Base-by-base conservation (phyloP, 1,140 invertebrate genomes). In the Camponotus floridanus region DNA sequence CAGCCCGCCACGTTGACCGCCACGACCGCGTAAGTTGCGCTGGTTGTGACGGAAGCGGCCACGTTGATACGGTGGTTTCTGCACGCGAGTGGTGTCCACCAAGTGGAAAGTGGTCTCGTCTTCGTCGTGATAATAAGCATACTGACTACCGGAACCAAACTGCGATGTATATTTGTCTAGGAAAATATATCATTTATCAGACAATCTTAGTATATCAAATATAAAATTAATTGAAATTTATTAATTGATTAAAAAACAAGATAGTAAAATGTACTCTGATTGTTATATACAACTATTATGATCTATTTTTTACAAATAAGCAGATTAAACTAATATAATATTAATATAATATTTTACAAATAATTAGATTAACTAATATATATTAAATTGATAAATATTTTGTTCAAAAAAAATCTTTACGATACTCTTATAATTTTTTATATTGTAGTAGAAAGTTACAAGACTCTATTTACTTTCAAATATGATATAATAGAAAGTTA, bases 71-170 rank as follows among this genome's bases (percentile, higher is more conserved):
- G 98, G 97, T 4, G 98, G 98, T 92, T 98, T 98, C 91, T 98
- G 98, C 4, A 98, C 97, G 51, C 98, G 96, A 2, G 98, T 98
- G 0, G 98, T 99, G 93, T 99, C 99, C 88, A 99, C 99, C 94
- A 99, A 95, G 93, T 99, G 99, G 96, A 99, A 99, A n/a, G 98
- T 98, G 85, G 98, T 99, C 94, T 99, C 99, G 95, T 99, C 99
- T 94, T 99, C 99, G 92, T 99, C 99, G 93, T 99, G 99, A 93
- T 98, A 99, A 92, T 99, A 99, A 1, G 99, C 98, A 96, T 99
- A 99, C 91, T 99, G 98, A 92, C 97, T 98, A 45, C 98, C 98
- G 86, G 98, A 97, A 45, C 98, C 99, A 96, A 99, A 99, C 90
- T 99, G 98, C 42, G 98, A 99, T 73, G 97, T 97, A 95, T 99